Conservation (phyloP, 2,113 vertebrate genomes). For the Cettia cetti region DNA sequence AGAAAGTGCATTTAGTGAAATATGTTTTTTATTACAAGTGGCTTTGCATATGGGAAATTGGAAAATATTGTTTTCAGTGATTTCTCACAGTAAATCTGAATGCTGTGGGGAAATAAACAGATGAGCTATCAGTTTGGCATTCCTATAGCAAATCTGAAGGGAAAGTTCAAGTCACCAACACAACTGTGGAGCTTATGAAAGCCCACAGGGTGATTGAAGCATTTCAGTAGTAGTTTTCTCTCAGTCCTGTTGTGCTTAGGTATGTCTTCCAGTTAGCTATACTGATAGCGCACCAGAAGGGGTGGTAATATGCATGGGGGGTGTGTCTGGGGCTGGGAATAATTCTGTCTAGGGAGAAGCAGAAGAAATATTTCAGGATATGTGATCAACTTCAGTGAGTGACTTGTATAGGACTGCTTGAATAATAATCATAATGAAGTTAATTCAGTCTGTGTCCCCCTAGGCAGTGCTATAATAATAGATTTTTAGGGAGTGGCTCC, state of each 20-base stretch:
- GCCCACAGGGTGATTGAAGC: neutral
- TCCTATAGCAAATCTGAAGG: neutral
- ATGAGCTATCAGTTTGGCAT: neutral
- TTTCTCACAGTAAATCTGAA: constrained; percentile 18
- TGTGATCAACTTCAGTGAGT: neutral
- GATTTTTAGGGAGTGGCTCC: neutral
- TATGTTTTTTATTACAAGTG: neutral
- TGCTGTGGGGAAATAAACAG: neutral
- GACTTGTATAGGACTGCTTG: neutral
- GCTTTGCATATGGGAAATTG: neutral
- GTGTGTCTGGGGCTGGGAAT: neutral
- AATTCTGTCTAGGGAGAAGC: neutral
- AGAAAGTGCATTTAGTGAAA: neutral
- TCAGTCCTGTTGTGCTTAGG: neutral
- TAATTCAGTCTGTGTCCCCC: neutral
- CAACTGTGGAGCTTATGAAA: neutral
- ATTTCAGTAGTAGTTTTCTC: neutral
- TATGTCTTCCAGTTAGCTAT: neutral
- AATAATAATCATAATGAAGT: neutral
- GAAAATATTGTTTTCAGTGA: neutral
- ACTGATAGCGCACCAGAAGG: neutral
- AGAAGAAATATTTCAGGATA: neutral
- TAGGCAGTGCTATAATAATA: neutral
- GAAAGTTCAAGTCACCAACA: neutral
- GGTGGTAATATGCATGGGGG: neutral